These are phyloP conservation scores for Heliconius ismenius DNA, from an alignment of 2,888 invertebrate species.

Conservation along the genomic window DNA sequence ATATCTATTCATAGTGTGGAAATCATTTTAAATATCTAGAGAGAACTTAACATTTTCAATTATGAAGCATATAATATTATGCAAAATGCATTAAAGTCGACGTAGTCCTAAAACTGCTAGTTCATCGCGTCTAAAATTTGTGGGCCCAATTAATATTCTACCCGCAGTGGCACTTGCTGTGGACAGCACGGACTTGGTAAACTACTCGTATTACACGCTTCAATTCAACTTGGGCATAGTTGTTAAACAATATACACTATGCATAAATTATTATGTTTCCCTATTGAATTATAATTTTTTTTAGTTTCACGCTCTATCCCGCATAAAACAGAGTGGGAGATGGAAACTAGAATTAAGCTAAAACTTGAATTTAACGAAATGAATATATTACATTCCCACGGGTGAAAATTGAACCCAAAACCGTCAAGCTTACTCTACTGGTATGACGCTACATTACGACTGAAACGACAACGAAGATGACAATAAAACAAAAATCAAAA, in stretches of 20 bases:
- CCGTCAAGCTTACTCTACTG: too few relatives aligned
- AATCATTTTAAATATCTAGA: too few relatives aligned
- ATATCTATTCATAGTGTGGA: too few relatives aligned
- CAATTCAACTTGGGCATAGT: background rate
- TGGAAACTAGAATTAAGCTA: background rate
- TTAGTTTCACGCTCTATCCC: background rate
- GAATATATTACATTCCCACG: too few relatives aligned
- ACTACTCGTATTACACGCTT: constrained; percentile 22
- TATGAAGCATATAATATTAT: constrained; percentile 3
- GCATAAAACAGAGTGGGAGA: too few relatives aligned
- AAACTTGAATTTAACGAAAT: too few relatives aligned
- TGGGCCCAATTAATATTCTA: constrained; percentile 23
- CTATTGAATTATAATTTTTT: background rate
- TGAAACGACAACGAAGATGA: too few relatives aligned
- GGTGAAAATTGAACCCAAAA: too few relatives aligned
- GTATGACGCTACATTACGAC: too few relatives aligned
- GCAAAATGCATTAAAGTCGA: constrained; percentile 13
- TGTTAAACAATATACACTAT: constrained; percentile 4
- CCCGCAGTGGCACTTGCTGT: constrained; percentile 24
- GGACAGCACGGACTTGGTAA: constrained; percentile 24
- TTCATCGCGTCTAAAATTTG: constrained; percentile 19
- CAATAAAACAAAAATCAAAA: too few relatives aligned
- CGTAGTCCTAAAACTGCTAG: constrained; percentile 22
- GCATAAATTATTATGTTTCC: background rate
- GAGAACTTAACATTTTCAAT: background rate